Conservation (phyloP, 2,888 invertebrate genomes). For the Argyresthia albistria region DNA sequence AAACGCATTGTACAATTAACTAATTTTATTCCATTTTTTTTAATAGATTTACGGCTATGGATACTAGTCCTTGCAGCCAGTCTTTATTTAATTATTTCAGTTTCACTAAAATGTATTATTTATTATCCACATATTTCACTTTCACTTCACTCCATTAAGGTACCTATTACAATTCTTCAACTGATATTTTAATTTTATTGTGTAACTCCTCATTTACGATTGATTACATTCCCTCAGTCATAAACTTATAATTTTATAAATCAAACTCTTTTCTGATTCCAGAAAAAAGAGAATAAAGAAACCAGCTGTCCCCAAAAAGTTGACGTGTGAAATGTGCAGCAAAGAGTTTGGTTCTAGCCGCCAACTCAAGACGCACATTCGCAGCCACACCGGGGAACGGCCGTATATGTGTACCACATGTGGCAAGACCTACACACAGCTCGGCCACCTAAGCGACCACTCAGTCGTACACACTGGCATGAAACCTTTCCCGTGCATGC, state of each 20-base stretch:
- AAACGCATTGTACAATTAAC: too few species aligned
- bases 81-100: too few species aligned
- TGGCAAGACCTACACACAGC: constrained; percentile 56
- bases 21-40: too few species aligned
- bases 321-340: not conserved
- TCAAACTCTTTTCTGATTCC: constrained; percentile 3
- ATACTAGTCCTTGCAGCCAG: too few species aligned
- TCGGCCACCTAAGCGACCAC: constrained; percentile 49
- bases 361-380: not conserved
- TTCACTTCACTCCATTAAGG: too few species aligned
- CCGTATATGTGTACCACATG: constrained; percentile 56
- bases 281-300: constrained; percentile 11
- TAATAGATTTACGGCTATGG: too few species aligned
- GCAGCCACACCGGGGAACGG: constrained; percentile 20
- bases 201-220: too few species aligned
- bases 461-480: constrained; percentile 27
- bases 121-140: too few species aligned
- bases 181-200: too few species aligned
- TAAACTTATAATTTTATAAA: not conserved
- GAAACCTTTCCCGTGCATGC: constrained; percentile 43
- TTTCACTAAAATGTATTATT: too few species aligned
- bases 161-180: too few species aligned
- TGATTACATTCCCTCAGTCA: not conserved
- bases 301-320: constrained; percentile 6
- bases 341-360: not conserved